A percentile compares a stretch with the other conserved stretches of the same genome.
phyloP scores from a whole-genome alignment of 2,888 invertebrate genomes.

The Limnephilus lunatus region DNA sequence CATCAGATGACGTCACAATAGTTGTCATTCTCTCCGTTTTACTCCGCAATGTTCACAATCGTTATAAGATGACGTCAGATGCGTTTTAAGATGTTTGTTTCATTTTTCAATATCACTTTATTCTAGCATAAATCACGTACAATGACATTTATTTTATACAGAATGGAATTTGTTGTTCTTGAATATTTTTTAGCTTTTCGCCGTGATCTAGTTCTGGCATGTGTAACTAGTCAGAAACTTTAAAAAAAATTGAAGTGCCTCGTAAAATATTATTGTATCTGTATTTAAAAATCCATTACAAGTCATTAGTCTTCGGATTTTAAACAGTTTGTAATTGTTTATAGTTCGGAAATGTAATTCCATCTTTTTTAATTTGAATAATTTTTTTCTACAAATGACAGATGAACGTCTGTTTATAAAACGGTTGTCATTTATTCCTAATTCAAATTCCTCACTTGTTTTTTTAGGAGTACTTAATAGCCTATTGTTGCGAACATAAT shows the following conservation, averaged over 20 bases:
- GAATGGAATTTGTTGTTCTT: no score
- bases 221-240: background rate
- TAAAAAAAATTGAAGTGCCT: background rate
- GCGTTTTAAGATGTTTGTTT: background rate
- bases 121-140: background rate
- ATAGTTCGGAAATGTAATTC: background rate
- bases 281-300: constrained; percentile 17
- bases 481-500: constrained; percentile 24
- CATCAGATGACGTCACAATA: background rate
- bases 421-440: constrained; percentile 29
- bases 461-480: constrained; percentile 14
- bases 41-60: background rate
- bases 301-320: background rate
- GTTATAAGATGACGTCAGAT: background rate
- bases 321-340: background rate
- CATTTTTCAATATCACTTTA: background rate
- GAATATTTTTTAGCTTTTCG: background rate
- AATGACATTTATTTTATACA: background rate
- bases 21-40: background rate
- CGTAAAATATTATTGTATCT: background rate
- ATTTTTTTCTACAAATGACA: background rate
- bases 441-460: constrained; percentile 4
- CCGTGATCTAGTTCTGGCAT: background rate
- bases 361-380: no score
- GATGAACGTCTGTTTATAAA: background rate